phyloP scores from a whole-genome alignment of 2,888 invertebrate genomes.

The Callyntrura guangdongensis region DNA sequence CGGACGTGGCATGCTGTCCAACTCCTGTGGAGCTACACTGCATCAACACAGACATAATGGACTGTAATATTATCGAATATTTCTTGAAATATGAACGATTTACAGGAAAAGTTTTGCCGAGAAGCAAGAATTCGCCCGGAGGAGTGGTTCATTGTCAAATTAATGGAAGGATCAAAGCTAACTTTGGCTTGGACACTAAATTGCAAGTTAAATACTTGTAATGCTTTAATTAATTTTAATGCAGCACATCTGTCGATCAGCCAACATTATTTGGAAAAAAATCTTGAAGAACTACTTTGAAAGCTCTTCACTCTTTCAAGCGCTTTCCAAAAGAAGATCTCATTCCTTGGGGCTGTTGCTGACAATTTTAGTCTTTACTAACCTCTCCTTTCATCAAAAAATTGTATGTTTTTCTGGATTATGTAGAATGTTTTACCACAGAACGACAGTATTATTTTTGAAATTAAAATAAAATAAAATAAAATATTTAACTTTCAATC shows the following conservation, averaged over 20 bases:
- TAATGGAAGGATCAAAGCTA: constrained; percentile 63
- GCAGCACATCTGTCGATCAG: no score
- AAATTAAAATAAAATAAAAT: neutral
- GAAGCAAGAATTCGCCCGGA: neutral
- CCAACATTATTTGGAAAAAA: no score
- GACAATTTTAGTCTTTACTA: no score
- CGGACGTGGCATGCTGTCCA: constrained; percentile 46
- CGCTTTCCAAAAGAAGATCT: no score
- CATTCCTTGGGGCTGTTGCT: no score
- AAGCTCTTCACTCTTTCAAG: no score
- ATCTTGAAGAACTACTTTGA: no score
- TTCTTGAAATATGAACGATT: constrained; percentile 77
- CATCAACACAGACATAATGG: constrained; percentile 48
- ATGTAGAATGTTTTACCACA: neutral
- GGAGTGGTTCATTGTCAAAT: constrained; percentile 66
- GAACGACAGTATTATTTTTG: neutral
- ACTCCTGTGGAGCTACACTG: constrained; percentile 58
- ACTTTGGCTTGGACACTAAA: constrained; percentile 74
- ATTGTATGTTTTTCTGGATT: no score
- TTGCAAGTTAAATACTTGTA: constrained; percentile 68
- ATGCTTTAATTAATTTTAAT: no score
- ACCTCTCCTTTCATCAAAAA: no score
- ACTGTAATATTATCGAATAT: constrained; percentile 67
- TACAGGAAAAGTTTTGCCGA: constrained; percentile 70
- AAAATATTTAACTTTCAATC: no score